Percentiles rank a stretch among this genome's conserved stretches.
Evolutionary conservation across 2,888 invertebrate genomes (phyloP).

Genomic region (Maniola hyperantus): DNA sequence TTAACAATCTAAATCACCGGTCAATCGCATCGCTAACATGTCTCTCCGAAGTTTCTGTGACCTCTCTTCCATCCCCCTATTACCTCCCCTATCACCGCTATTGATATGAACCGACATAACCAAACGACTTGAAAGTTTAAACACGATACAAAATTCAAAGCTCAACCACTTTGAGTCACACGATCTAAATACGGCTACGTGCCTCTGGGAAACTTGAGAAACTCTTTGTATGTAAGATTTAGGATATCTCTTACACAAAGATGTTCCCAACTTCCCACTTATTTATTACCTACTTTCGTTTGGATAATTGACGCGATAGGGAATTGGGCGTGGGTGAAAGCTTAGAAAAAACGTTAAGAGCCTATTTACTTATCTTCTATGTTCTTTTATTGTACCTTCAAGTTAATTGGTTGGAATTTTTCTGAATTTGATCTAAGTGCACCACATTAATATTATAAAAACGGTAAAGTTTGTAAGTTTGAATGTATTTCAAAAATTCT

Average conservation of each 20-base stretch:
- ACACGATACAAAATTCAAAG: no score
- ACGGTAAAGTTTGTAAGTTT: no score
- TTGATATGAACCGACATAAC: no score
- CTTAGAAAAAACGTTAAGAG: background rate
- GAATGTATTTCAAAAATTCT: no score
- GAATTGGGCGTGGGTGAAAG: background rate
- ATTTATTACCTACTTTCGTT: slow-evolving; percentile 3
- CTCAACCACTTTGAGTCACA: background rate
- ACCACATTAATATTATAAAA: no score
- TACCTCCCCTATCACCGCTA: no score
- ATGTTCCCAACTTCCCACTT: background rate
- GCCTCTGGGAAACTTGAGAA: background rate
- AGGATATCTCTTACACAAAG: background rate
- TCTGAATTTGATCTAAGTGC: no score
- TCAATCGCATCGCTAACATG: no score
- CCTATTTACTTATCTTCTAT: background rate
- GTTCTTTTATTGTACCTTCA: background rate
- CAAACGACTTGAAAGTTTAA: no score
- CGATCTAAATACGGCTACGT: background rate
- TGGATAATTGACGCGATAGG: slow-evolving; percentile 5
- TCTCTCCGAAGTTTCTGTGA: no score
- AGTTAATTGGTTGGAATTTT: background rate
- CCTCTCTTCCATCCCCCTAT: no score
- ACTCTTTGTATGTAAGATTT: slow-evolving; percentile 1
- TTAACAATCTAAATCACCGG: no score